Conservation (phyloP, 2,888 invertebrate species). For the Ashinkailepas kermadecensis region DNA sequence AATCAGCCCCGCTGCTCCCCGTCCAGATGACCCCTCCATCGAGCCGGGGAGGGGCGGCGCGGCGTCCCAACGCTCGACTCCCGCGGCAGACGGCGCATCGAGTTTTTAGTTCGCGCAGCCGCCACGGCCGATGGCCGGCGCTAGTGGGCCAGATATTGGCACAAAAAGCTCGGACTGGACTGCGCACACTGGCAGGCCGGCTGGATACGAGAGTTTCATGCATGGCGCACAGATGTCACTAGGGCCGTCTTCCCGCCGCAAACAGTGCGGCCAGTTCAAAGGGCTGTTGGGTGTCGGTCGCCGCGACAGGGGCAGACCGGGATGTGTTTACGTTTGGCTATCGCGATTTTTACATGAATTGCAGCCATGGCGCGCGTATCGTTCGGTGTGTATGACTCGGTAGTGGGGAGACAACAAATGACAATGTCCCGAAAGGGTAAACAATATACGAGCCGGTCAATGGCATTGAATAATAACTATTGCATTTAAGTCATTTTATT, state of each 20-base stretch:
- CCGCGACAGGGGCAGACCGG: no score
- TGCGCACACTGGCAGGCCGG: background rate
- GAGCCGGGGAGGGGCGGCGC: background rate
- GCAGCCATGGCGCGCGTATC: no score
- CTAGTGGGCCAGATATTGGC: background rate
- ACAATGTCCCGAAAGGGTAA: no score
- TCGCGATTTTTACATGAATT: no score
- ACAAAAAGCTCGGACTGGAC: background rate
- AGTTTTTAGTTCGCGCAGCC: conserved; percentile 4
- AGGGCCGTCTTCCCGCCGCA: background rate
- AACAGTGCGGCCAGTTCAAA: background rate
- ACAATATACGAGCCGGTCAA: no score
- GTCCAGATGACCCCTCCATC: background rate
- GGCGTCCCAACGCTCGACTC: background rate
- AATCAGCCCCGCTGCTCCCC: no score
- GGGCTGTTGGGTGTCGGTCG: background rate
- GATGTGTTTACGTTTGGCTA: no score
- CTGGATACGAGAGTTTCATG: background rate
- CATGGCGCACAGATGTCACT: conserved; percentile 16
- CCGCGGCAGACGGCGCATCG: conserved; percentile 9
- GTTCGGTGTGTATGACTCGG: no score
- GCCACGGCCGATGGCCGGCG: background rate
- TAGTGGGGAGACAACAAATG: no score
- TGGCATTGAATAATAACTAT: no score
- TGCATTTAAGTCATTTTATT: no score